Percentiles rank a stretch among this genome's conserved stretches.
phyloP scores from a whole-genome alignment of 2,113 vertebrate species.

The Prinia subflava region DNA sequence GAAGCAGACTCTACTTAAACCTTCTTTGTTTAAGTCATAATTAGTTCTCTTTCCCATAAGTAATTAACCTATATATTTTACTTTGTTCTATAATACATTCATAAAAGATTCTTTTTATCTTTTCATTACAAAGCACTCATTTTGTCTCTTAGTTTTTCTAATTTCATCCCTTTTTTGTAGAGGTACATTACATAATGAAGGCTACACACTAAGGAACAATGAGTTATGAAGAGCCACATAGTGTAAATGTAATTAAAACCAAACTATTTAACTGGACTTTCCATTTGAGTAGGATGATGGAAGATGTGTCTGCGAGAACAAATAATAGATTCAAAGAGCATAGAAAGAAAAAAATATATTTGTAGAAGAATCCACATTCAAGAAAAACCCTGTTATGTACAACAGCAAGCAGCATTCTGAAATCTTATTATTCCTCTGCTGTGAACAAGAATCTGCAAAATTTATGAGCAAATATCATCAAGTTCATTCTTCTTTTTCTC shows the following conservation, averaged over 20 bases:
- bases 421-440: neutral
- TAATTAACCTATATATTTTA: slow-evolving; percentile 26
- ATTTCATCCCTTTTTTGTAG: neutral
- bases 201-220: neutral
- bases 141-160: neutral
- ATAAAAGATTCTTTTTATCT: neutral
- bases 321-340: neutral
- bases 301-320: slow-evolving; percentile 3
- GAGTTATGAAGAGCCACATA: neutral
- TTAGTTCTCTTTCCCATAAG: neutral
- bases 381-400: neutral
- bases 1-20: neutral
- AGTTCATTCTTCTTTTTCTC: neutral
- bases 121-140: neutral
- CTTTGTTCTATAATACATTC: neutral
- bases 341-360: neutral
- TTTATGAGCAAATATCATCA: neutral
- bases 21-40: neutral
- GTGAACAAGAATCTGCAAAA: neutral
- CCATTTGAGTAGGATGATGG: neutral
- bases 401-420: neutral
- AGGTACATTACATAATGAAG: neutral
- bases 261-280: neutral
- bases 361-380: neutral
- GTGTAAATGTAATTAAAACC: neutral